Evolutionary conservation across 1,140 invertebrate genomes (phyloP), one percentile per base, ranked within the genome.

Genomic region (Lethocerus indicus): DNA sequence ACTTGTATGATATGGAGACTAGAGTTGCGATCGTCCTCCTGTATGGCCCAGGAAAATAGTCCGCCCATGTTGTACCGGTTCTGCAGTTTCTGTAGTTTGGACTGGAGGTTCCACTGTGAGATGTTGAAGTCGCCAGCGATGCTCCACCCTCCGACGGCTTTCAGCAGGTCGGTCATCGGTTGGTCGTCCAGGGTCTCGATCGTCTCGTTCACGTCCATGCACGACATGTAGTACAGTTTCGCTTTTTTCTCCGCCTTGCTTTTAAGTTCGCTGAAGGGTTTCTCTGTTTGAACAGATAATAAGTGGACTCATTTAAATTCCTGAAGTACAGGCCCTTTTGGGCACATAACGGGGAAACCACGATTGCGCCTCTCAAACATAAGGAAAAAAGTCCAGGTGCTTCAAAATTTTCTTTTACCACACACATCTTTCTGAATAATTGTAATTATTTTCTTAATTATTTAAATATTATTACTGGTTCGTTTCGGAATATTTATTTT

Each of bases 21-120:
- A 0, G 90, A 94, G 64, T 96, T 93, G 57, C 80, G 77, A 59
- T 95, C 90, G 62, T 97, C 90, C 63, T 93, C 90, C 4, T 82
- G 85, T 0, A 96, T 88, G 16, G 76, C 82, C 81, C 90, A 90
- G 28, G 79, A 76, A 63, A 97, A 95, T 2, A 96, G 65, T 21
- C 87, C 89, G 2, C 83, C 84, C 60, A 91, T 79, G 60, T 87
- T 87, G 62, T 87, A 90, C 32, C 71, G 74, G 49, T 90, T 90
- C 61, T 94, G 88, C 24, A 92, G 64, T 26, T 76, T 69, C 57
- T 91, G 21, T 43, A 94, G 66, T 1, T 79, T 73, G 2, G 68
- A 71, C 58, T 92, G 87, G 42, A 94, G 65, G 20, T 75, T 73
- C 79, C 83, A 95, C 24, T 71, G 67, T n/a, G 58, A 56, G 1